Conservation (phyloP, 1,140 invertebrate genomes). For the Mya arenaria region DNA sequence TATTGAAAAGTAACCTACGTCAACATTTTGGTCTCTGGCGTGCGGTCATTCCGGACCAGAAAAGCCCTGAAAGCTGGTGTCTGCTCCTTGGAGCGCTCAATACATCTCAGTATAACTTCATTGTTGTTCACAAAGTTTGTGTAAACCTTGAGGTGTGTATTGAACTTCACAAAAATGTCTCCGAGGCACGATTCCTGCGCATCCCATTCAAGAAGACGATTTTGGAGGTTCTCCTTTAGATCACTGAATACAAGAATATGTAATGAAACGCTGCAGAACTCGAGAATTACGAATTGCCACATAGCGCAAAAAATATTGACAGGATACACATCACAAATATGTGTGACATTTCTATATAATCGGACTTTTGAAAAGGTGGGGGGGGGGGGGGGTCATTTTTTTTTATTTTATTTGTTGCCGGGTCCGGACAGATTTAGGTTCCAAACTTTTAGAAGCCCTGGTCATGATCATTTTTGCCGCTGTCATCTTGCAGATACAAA, state of each 20-base stretch:
- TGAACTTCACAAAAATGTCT: constrained; percentile 78
- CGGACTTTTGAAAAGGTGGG: too few relatives aligned
- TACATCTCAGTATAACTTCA: constrained; percentile 73
- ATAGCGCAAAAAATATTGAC: too few relatives aligned
- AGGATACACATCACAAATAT: too few relatives aligned
- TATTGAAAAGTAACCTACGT: constrained; percentile 65
- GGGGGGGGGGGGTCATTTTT: too few relatives aligned
- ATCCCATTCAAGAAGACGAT: constrained; percentile 72
- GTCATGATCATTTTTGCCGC: too few relatives aligned
- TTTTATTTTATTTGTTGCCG: too few relatives aligned
- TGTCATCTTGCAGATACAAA: too few relatives aligned
- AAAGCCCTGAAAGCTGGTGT: constrained; percentile 75
- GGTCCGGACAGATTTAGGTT: too few relatives aligned
- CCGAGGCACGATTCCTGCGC: constrained; percentile 74
- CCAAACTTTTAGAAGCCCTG: too few relatives aligned
- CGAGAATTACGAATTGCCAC: too few relatives aligned
- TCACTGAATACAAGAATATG: too few relatives aligned
- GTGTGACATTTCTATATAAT: neutral
- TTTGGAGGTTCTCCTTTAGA: constrained; percentile 71
- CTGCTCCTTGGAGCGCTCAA: constrained; percentile 75
- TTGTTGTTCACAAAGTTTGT: constrained; percentile 78
- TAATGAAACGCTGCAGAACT: too few relatives aligned
- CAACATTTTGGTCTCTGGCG: constrained; percentile 74
- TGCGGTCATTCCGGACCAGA: constrained; percentile 72
- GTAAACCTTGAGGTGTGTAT: constrained; percentile 72